Evolutionary conservation across 2,797 vertebrate species (phyloP), one percentile per base, ranked within the genome.

Genomic region (Melanotaenia nigrans): DNA sequence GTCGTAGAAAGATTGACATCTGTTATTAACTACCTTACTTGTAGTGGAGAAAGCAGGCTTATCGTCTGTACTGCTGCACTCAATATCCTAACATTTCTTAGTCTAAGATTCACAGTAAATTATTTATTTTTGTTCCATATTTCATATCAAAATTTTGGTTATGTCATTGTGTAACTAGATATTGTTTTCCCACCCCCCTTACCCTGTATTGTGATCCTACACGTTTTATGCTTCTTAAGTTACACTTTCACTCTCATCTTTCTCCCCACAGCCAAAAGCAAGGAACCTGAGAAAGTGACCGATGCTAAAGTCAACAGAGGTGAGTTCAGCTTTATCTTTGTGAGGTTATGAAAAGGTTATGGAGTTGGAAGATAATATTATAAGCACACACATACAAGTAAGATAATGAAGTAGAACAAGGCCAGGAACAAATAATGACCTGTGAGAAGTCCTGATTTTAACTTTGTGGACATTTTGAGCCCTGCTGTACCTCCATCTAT

Each of bases 251-350:
- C 78, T 85, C 71, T 87, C 71, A 8, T 74, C 61, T 83, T 90
- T 83, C 67, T 88, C 57, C 83, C 94, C 82, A n/a, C 92, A 99
- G 97, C 94, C 89, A 99, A 97, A 96, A 94, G 95, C 94, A 99
- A 95, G 95, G 97, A 98, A 91, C 94, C 95, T 28, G 97, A 97
- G 85, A 96, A 93, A 93, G 92, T 89, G 73, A 84, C 93, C 30
- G 97, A 99, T 90, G 87, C 90, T 81, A 96, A 95, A 94, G 87
- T 93, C 85, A 87, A 90, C 87, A 96, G 94, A 96, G 95, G 98
- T 99, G 93, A 96, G 95, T 86, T 75, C 30, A 40, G 58, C 22
- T 1, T 71, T 63, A 20, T 32, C 2, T 49, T 14, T 24, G 0
- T 49, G 22, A 63, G 11, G 55, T 66, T 53, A 40, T 77, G 25